phyloP scores from a whole-genome alignment of 1,140 invertebrate genomes.

The Pinna nobilis region DNA sequence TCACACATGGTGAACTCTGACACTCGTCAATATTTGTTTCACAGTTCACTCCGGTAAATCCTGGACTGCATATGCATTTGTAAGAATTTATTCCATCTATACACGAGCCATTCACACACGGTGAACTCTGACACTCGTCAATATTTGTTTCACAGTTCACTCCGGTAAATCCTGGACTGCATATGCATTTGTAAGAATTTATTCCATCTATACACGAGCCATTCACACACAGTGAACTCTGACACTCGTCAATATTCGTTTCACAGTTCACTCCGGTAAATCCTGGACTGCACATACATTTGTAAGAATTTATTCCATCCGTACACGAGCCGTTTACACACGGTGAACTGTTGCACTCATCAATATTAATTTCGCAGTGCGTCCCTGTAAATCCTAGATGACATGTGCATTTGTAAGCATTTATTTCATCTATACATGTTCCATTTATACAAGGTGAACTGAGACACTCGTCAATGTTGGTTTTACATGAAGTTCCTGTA shows the following conservation, averaged over 20 bases:
- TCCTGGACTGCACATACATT: slow-evolving; percentile 34
- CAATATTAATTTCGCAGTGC: slow-evolving; percentile 13
- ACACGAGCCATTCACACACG: slow-evolving; percentile 2
- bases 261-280: slow-evolving; percentile 62
- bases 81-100: neutral
- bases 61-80: neutral
- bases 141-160: neutral
- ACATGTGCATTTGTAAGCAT: slow-evolving; percentile 22
- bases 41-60: neutral
- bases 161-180: slow-evolving; percentile 30
- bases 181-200: slow-evolving; percentile 61
- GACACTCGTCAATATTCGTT: slow-evolving; percentile 60
- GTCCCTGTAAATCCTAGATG: slow-evolving; percentile 10
- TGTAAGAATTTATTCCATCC: slow-evolving; percentile 1
- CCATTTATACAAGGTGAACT: slow-evolving; percentile 15
- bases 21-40: slow-evolving; percentile 19
- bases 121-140: neutral
- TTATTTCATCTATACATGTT: slow-evolving; percentile 3
- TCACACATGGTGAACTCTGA: slow-evolving; percentile 1
- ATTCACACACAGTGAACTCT: slow-evolving; percentile 54
- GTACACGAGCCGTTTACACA: neutral
- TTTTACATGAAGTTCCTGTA: slow-evolving; percentile 11
- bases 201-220: slow-evolving; percentile 63
- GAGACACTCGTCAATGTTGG: slow-evolving; percentile 12
- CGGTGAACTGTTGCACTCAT: slow-evolving; percentile 8